Evolutionary conservation across 30 jellyfish, hydroid and myxozoan species (phyloP).

Genomic region (Hydractinia echinata): DNA sequence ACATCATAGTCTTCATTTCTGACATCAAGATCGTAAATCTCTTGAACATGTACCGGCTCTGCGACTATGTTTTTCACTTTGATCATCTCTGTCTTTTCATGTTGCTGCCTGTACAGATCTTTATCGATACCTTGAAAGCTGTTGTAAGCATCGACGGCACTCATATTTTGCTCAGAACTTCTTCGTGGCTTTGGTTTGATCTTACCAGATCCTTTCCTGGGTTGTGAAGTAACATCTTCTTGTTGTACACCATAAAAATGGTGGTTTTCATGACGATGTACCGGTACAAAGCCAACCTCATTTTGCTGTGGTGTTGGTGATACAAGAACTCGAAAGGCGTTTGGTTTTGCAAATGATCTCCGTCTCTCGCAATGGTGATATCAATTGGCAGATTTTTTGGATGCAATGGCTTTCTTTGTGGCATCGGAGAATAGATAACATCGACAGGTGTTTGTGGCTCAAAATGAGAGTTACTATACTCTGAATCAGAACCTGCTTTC

Average conservation of each 20-base stretch:
- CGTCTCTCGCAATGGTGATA: neutral
- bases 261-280: neutral
- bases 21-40: too few relatives aligned
- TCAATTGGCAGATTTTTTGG: slow-evolving; percentile 2
- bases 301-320: slow-evolving; percentile 5
- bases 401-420: neutral
- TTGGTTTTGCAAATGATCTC: neutral
- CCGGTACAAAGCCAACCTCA: neutral
- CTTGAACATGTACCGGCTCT: too few relatives aligned
- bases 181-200: neutral
- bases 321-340: neutral
- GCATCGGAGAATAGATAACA: neutral
- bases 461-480: neutral
- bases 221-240: neutral
- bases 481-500: neutral
- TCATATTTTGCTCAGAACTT: neutral
- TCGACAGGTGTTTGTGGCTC: neutral
- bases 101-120: neutral
- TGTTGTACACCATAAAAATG: neutral
- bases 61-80: too few relatives aligned
- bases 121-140: neutral
- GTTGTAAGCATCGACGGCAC: neutral
- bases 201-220: too few relatives aligned
- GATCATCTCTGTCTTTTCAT: too few relatives aligned
- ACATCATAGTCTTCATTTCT: too few relatives aligned